Percentiles rank a stretch among this genome's conserved stretches.
Conservation (phyloP, 2,888 invertebrate genomes). For the Drosophila demipolita region DNA sequence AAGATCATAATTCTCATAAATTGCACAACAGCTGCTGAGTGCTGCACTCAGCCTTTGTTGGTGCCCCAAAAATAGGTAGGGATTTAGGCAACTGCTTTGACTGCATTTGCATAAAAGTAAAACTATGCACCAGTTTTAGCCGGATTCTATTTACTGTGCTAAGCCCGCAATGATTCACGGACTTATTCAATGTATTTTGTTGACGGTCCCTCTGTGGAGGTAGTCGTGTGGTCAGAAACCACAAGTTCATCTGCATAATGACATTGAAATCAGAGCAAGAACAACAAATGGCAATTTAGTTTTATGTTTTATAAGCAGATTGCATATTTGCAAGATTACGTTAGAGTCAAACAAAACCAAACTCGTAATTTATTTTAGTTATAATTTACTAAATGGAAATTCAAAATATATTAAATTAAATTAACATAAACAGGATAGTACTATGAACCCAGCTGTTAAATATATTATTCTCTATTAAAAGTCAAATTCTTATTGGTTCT, state of each 20-base stretch:
- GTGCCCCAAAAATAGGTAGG: too few relatives aligned
- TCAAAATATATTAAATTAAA: not conserved
- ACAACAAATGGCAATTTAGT: not conserved
- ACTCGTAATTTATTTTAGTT: not conserved
- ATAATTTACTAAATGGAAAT: not conserved
- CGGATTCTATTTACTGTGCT: slow-evolving; percentile 22
- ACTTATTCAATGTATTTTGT: slow-evolving; percentile 48
- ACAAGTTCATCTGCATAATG: slow-evolving; percentile 12
- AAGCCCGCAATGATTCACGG: slow-evolving; percentile 51
- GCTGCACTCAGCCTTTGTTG: slow-evolving; percentile 17
- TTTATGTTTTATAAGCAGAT: not conserved
- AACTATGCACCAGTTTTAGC: slow-evolving; percentile 1
- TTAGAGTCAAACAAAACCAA: not conserved
- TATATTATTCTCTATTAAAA: not conserved
- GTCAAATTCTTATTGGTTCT: not conserved
- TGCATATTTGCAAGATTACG: not conserved
- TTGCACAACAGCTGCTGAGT: slow-evolving; percentile 52
- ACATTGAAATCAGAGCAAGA: not conserved
- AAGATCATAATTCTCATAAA: slow-evolving; percentile 62
- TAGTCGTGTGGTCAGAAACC: slow-evolving; percentile 3
- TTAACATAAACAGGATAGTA: not conserved
- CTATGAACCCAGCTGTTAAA: not conserved
- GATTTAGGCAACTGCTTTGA: slow-evolving; percentile 13
- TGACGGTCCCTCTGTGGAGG: slow-evolving; percentile 20
- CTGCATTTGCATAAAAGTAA: slow-evolving; percentile 2